A percentile compares a stretch with the other conserved stretches of the same genome.
phyloP scores from a whole-genome alignment of 1,140 invertebrate species.

The Aphelenchoides fujianensis region DNA sequence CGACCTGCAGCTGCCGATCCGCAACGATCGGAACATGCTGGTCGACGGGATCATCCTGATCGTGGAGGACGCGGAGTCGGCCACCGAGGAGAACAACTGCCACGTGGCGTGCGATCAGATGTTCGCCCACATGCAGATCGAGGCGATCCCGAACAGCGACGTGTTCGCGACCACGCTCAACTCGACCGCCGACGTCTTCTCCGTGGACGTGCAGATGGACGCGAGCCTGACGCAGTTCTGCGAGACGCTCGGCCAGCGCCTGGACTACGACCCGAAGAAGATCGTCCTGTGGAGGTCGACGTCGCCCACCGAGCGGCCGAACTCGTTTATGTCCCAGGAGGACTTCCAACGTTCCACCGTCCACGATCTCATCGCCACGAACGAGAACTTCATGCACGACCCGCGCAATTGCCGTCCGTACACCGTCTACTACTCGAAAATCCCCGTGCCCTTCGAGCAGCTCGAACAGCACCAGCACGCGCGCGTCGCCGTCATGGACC shows the following conservation, averaged over 20 bases:
- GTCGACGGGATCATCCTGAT: constrained; percentile 49
- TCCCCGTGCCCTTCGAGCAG: constrained; percentile 48
- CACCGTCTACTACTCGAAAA: constrained; percentile 54
- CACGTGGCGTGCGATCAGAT: constrained; percentile 20
- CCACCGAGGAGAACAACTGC: constrained; percentile 21
- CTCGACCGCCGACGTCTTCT: constrained; percentile 6
- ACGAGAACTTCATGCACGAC: constrained; percentile 41
- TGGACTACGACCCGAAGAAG: constrained; percentile 47
- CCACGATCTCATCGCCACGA: constrained; percentile 32
- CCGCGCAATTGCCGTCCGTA: constrained; percentile 48
- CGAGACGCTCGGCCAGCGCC: constrained; percentile 38
- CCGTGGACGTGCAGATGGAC: constrained; percentile 18
- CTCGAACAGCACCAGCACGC: constrained; percentile 47
- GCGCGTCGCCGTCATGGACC: constrained; percentile 41
- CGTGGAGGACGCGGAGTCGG: constrained; percentile 35
- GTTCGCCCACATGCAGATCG: constrained; percentile 23
- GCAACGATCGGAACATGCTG: constrained; percentile 24
- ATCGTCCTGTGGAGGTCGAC: constrained; percentile 47
- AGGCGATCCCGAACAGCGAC: constrained; percentile 16
- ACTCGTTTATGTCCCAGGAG: constrained; percentile 19
- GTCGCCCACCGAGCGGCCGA: background rate
- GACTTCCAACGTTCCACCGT: constrained; percentile 18
- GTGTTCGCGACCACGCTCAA: background rate
- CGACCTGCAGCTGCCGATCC: constrained; percentile 27
- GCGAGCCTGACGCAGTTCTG: constrained; percentile 27